A percentile compares a stretch with the other conserved stretches of the same genome.
Evolutionary conservation across 2,797 vertebrate species (phyloP).

Genomic region (Diceros bicornis): DNA sequence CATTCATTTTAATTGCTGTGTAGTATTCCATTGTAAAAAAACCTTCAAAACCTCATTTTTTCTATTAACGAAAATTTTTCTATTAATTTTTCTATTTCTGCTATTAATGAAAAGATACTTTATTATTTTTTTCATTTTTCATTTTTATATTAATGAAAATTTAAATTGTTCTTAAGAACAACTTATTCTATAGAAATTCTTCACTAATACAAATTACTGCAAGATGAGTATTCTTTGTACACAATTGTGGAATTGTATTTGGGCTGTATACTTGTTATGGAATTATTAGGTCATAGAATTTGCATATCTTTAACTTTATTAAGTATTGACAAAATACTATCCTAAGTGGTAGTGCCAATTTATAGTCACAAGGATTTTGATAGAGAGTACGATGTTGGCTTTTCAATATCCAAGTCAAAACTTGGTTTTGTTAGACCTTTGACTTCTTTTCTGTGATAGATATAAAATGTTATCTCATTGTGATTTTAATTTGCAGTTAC

Average conservation of each 20-base stretch:
- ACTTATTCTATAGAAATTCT: not conserved
- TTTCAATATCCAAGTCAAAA: conserved; percentile 27
- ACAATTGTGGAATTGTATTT: not conserved
- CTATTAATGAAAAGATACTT: too few relatives aligned
- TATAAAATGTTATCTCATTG: not conserved
- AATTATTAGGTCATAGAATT: not conserved
- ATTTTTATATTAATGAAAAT: not conserved
- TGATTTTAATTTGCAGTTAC: conserved; percentile 33
- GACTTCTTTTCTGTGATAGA: not conserved
- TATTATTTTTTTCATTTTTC: not conserved
- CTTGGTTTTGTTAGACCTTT: not conserved
- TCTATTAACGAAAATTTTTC: not conserved
- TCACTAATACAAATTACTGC: not conserved
- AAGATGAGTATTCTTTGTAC: not conserved
- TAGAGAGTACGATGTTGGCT: not conserved
- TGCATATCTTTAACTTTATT: not conserved
- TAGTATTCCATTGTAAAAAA: conserved; percentile 7
- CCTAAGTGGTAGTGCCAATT: not conserved
- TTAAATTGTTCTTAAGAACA: not conserved
- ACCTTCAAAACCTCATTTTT: not conserved
- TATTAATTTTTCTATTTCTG: too few relatives aligned
- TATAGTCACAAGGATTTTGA: conserved; percentile 40
- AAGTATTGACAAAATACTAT: not conserved
- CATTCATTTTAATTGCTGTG: not conserved
- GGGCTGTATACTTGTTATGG: not conserved